Conservation (phyloP, 2,113 vertebrate species). For the Corythaixoides concolor region DNA sequence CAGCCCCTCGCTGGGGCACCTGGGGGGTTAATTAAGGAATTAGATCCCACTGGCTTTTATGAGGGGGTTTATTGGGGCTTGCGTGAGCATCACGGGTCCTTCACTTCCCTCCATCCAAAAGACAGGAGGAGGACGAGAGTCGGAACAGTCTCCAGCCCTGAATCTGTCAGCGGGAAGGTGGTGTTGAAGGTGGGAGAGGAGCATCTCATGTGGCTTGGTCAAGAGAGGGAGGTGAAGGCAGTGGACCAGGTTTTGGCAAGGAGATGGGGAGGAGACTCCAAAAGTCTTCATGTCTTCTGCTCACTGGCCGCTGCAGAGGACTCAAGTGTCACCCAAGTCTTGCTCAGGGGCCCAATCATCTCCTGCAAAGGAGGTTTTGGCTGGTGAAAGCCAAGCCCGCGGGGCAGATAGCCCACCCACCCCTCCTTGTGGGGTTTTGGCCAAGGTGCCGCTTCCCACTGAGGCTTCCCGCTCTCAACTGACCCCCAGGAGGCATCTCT, state of each 20-base stretch:
- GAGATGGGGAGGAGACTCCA: background rate
- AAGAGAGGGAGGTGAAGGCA: background rate
- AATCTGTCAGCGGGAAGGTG: background rate
- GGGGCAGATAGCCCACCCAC: background rate
- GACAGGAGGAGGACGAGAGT: background rate
- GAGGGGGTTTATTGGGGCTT: background rate
- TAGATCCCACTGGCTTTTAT: background rate
- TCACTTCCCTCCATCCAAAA: background rate
- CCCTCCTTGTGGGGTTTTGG: background rate
- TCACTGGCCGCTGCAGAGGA: rapidly evolving
- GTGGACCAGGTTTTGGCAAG: background rate
- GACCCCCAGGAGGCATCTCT: background rate
- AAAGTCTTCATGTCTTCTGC: background rate
- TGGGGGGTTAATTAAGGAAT: background rate
- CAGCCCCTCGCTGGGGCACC: background rate
- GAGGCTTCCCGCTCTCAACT: rapidly evolving
- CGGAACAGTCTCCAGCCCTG: background rate
- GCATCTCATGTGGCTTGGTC: background rate
- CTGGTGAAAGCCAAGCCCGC: background rate
- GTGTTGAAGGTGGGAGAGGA: background rate
- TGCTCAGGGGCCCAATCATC: background rate
- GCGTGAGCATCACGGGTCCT: rapidly evolving
- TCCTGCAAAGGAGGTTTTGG: background rate
- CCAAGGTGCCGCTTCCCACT: rapidly evolving
- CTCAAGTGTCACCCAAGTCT: background rate